phyloP scores from a whole-genome alignment of 2,113 vertebrate species.

The Antidorcas marsupialis region DNA sequence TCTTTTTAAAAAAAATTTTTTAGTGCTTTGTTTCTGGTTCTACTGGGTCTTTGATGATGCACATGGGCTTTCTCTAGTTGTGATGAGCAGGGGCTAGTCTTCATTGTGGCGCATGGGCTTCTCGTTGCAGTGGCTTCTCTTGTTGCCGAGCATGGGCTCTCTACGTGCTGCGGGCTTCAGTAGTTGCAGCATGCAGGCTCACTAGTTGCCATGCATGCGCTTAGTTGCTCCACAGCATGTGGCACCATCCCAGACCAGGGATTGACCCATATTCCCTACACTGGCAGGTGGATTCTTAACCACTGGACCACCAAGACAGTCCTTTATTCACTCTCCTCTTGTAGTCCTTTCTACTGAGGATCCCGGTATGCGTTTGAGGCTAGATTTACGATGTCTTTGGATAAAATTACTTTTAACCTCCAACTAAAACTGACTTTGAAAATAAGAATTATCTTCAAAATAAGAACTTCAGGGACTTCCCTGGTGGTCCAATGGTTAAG shows the following conservation, averaged over 20 bases:
- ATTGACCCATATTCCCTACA: neutral
- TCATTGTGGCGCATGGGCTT: neutral
- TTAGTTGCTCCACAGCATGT: neutral
- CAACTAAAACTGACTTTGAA: neutral
- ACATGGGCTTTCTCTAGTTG: neutral
- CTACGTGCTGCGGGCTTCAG: neutral
- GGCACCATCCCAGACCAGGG: neutral
- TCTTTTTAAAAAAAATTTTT: neutral
- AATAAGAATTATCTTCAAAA: neutral
- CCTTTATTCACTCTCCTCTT: neutral
- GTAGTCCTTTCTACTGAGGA: neutral
- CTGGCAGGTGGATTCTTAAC: neutral
- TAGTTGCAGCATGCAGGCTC: neutral
- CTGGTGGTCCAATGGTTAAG: neutral
- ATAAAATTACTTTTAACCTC: neutral
- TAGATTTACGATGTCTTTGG: neutral
- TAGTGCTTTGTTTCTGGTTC: neutral
- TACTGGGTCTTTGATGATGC: neutral
- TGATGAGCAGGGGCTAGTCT: neutral
- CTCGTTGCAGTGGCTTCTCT: neutral
- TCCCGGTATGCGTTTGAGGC: neutral
- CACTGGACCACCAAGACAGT: neutral
- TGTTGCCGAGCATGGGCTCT: neutral
- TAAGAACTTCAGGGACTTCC: neutral
- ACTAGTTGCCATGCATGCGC: fast-evolving